These are phyloP conservation scores for Drosophila fulvimacula DNA, from an alignment of 2,888 invertebrate species.

Conservation along the genomic window DNA sequence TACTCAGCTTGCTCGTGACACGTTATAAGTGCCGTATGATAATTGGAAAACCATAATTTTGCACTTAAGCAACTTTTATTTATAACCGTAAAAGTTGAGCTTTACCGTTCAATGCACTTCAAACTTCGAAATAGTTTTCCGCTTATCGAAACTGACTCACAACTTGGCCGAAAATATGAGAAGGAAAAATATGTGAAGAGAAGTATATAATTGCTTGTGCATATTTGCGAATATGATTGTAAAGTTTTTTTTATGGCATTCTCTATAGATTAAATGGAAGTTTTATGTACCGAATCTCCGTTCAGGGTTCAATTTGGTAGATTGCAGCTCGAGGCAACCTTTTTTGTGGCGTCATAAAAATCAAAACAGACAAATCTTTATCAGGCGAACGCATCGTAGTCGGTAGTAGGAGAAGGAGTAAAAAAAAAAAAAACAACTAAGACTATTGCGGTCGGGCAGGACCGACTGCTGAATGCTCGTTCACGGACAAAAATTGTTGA, in stretches of 20 bases:
- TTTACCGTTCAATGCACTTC: slow-evolving; percentile 35
- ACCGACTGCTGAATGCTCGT: neutral
- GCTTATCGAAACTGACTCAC: slow-evolving; percentile 25
- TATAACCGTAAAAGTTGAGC: slow-evolving; percentile 32
- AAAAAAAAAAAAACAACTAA: neutral
- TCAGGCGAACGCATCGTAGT: slow-evolving; percentile 65
- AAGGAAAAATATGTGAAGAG: slow-evolving; percentile 9
- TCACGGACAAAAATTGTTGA: too few relatives aligned
- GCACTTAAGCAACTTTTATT: slow-evolving; percentile 40
- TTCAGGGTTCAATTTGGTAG: slow-evolving; percentile 44
- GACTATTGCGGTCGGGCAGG: neutral
- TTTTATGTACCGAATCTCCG: slow-evolving; percentile 50
- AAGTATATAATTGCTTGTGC: slow-evolving; percentile 54
- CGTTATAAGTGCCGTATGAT: slow-evolving; percentile 21
- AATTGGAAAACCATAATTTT: slow-evolving; percentile 25
- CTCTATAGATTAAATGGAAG: slow-evolving; percentile 54
- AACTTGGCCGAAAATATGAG: slow-evolving; percentile 11
- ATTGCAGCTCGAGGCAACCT: slow-evolving; percentile 45
- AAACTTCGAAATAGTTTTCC: slow-evolving; percentile 4
- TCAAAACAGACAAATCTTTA: slow-evolving; percentile 76
- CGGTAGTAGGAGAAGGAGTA: slow-evolving; percentile 4
- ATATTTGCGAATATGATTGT: slow-evolving; percentile 55
- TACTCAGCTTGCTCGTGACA: slow-evolving; percentile 10
- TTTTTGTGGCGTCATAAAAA: slow-evolving; percentile 76
- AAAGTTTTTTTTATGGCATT: slow-evolving; percentile 55